Percentiles rank a stretch among this genome's conserved stretches.
These are phyloP conservation scores for Deroplatys truncata DNA, from an alignment of 2,888 invertebrate species.

Conservation along the genomic window DNA sequence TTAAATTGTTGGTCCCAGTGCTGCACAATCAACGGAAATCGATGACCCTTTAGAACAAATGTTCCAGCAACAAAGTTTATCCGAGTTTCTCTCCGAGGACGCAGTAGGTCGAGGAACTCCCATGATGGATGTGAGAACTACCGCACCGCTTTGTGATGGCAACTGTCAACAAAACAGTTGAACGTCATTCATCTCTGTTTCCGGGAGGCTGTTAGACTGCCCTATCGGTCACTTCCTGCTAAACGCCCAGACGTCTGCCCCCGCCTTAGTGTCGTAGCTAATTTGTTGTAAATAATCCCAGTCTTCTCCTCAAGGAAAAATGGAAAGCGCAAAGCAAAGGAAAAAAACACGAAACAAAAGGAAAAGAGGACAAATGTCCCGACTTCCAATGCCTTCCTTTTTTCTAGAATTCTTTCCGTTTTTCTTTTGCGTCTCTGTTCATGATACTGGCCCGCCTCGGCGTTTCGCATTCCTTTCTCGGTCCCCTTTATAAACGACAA, in stretches of 20 bases:
- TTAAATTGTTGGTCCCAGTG: neutral
- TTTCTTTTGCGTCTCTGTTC: neutral
- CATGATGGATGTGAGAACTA: slow-evolving; percentile 19
- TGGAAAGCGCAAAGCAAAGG: neutral
- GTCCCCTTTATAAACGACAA: slow-evolving; percentile 9
- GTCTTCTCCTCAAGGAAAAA: neutral
- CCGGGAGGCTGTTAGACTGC: neutral
- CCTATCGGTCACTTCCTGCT: slow-evolving; percentile 5
- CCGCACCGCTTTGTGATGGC: neutral
- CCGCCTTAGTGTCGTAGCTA: slow-evolving; percentile 14
- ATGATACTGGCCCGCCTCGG: neutral
- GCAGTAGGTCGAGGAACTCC: neutral
- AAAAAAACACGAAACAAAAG: neutral
- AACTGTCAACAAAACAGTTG: slow-evolving; percentile 20
- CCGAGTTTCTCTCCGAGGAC: neutral
- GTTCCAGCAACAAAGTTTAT: neutral
- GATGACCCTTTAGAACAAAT: neutral
- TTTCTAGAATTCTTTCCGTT: neutral
- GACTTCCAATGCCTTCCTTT: neutral
- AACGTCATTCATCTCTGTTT: slow-evolving; percentile 16
- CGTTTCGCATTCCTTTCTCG: neutral
- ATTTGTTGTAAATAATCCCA: slow-evolving; percentile 26
- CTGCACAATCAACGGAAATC: neutral
- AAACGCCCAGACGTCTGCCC: neutral
- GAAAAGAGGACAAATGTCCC: slow-evolving; percentile 1